A percentile compares a stretch with the other conserved stretches of the same genome.
Conservation (phyloP, 2,113 vertebrate genomes). For the Macrotus californicus region DNA sequence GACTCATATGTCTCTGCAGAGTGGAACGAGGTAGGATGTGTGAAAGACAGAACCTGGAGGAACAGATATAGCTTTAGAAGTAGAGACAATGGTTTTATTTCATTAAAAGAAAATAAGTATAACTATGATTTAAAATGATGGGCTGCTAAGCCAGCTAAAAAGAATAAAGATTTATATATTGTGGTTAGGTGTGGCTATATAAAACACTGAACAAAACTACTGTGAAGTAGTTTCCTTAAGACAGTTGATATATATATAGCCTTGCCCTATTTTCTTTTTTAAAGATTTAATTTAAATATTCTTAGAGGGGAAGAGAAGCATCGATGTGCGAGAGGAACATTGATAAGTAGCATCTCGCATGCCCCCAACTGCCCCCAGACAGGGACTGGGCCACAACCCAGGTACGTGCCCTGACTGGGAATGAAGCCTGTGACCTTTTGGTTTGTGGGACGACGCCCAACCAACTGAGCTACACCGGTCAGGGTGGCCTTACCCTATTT, state of each 20-base stretch:
- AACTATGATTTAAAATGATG: neutral
- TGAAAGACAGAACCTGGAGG: conserved; percentile 96
- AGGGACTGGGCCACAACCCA: too few species aligned
- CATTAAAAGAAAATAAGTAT: conserved; percentile 38
- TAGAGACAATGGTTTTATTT: neutral
- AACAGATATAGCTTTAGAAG: conserved; percentile 53
- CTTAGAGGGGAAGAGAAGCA: too few species aligned
- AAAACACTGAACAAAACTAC: neutral
- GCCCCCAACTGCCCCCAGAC: too few species aligned
- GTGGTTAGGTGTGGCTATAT: neutral
- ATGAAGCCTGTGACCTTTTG: too few species aligned
- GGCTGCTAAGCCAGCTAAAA: neutral
- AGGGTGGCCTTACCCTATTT: neutral
- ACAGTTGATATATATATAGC: neutral
- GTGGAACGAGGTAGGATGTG: conserved; percentile 98
- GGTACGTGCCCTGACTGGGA: too few species aligned
- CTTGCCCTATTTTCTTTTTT: neutral
- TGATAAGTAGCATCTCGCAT: too few species aligned
- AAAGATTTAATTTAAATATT: too few species aligned
- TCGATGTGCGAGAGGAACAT: too few species aligned
- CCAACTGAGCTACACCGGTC: too few species aligned
- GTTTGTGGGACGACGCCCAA: too few species aligned
- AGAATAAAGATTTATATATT: neutral
- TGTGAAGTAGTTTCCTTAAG: neutral
- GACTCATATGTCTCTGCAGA: conserved; percentile 99